These are phyloP conservation scores for Pocillopora verrucosa DNA, from an alignment of 64 coral and sea anemone genomes.

Conservation along the genomic window DNA sequence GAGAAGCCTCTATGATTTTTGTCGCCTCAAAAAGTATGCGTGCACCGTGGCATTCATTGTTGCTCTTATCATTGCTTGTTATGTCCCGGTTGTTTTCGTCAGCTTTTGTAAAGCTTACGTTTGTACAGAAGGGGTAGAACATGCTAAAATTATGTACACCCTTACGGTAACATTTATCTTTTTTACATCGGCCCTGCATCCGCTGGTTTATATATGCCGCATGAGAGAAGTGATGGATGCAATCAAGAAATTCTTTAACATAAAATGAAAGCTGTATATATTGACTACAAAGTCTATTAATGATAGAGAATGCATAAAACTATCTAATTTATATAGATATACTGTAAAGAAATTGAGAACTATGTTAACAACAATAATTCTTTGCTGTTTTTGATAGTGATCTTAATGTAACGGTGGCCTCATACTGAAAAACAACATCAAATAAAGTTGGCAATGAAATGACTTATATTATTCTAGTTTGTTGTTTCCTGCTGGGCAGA, in stretches of 20 bases:
- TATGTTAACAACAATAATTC: no score
- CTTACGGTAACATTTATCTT: constrained; percentile 20
- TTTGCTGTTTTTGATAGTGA: no score
- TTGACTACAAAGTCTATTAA: not conserved
- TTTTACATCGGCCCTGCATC: constrained; percentile 19
- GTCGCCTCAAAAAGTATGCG: constrained; percentile 15
- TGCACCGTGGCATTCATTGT: constrained; percentile 5
- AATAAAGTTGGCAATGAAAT: no score
- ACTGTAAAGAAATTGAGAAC: no score
- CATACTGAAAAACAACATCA: no score
- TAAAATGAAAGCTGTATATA: not conserved
- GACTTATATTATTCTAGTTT: no score
- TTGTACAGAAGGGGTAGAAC: constrained; percentile 15
- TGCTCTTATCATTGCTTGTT: constrained; percentile 2
- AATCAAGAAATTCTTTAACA: constrained; percentile 4
- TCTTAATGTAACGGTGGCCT: no score
- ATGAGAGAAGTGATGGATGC: constrained; percentile 1
- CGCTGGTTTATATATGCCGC: constrained; percentile 6
- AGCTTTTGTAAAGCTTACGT: constrained; percentile 31
- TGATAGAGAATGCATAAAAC: not conserved
- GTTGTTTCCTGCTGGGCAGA: no score
- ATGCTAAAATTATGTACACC: constrained; percentile 32
- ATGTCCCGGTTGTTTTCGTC: constrained; percentile 3
- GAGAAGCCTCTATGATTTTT: not conserved
- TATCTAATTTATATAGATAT: no score